Conservation (phyloP, 2,888 invertebrate genomes). For the Cephus spinipes region DNA sequence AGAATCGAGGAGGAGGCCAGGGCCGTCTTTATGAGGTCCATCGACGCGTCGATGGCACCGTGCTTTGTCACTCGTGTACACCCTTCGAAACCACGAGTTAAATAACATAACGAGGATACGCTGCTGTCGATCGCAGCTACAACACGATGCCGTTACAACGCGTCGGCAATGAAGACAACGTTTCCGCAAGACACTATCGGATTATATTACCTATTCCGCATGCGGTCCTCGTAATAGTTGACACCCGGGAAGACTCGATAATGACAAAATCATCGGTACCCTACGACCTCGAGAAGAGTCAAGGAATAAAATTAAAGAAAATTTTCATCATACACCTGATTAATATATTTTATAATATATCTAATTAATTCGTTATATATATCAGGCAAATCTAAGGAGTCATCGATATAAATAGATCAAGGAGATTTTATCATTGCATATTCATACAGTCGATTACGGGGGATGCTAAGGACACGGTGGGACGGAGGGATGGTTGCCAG, state of each 20-base stretch:
- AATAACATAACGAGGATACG: not conserved
- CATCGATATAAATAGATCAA: constrained; percentile 65
- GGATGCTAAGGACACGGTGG: constrained; percentile 34
- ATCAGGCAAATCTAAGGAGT: no score
- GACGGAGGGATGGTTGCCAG: not conserved
- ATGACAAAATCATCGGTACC: not conserved
- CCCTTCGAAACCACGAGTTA: not conserved
- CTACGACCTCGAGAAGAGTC: not conserved
- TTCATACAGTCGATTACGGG: constrained; percentile 55
- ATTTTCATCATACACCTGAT: not conserved
- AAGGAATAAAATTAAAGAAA: not conserved
- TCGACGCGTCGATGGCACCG: not conserved
- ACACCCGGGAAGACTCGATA: not conserved
- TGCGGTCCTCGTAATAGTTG: not conserved
- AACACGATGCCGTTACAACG: not conserved
- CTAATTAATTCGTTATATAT: no score
- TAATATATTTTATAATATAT: no score
- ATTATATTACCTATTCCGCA: not conserved
- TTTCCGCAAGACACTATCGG: not conserved
- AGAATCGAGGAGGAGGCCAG: not conserved
- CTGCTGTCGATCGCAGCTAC: not conserved
- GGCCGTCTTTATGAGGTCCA: not conserved
- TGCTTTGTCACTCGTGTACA: not conserved
- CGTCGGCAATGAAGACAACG: not conserved
- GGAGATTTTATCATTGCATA: constrained; percentile 60